Conservation (phyloP, 2,888 invertebrate genomes). For the Pherbina coryleti region DNA sequence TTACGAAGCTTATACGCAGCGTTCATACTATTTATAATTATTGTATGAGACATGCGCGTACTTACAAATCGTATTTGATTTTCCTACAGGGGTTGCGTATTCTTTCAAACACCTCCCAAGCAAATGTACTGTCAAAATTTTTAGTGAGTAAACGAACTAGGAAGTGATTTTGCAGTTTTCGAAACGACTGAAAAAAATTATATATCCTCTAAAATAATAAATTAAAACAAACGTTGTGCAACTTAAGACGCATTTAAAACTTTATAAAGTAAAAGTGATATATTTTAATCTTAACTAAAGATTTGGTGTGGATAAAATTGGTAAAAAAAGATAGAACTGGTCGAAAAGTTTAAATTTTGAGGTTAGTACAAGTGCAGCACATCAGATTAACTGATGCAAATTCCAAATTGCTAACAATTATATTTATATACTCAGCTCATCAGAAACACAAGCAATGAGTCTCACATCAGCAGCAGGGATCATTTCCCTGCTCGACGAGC, state of each 20-base stretch:
- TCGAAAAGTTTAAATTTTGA: neutral
- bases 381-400: neutral
- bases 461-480: constrained; percentile 85
- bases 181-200: neutral
- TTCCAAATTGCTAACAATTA: neutral
- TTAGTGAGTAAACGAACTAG: neutral
- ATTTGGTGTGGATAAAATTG: neutral
- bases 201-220: neutral
- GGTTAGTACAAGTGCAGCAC: constrained; percentile 15
- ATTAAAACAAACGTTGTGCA: neutral
- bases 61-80: no score
- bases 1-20: no score
- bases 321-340: neutral
- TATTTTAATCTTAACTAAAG: no score
- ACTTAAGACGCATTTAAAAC: neutral
- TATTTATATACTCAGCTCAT: no score
- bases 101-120: neutral
- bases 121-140: neutral
- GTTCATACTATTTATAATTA: no score
- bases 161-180: constrained; percentile 18
- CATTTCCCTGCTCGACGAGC: constrained; percentile 94
- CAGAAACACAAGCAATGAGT: constrained; percentile 67
- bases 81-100: no score
- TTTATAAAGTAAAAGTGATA: neutral
- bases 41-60: no score